Base-by-base conservation (phyloP, 2,113 vertebrate genomes). In the Strix uralensis region DNA sequence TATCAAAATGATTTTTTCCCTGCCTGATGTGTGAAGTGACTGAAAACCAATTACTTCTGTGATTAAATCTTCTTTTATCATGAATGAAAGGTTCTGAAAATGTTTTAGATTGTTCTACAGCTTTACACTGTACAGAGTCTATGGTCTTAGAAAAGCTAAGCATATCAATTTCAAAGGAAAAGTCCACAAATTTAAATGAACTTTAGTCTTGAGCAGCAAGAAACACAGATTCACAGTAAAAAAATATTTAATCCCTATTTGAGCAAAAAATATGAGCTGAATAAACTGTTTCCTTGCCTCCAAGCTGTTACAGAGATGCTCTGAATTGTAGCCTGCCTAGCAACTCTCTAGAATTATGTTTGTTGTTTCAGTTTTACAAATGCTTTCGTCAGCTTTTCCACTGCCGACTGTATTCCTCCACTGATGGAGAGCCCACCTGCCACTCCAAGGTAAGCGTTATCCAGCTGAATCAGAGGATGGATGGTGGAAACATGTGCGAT, bases 351-450 rank as follows among this genome's bases (percentile, higher is more conserved):
- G 32, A 94, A 92, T 79, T 88, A 40, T 57, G 54, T 81, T 67
- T 94, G n/a, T 62, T 84, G 69, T 93, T 94, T 77, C 95, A 99
- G 98, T 99, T 98, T 96, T 98, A 98, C 97, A 98, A 97, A 95
- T 99, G 98, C 95, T 99, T 99, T 97, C 96, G 98, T 70, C 94
- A 96, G 74, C 96, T 99, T 86, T 98, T 98, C 89, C 98, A 96
- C 78, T 98, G 98, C 65, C 73, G 97, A 4, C 58, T 84, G 87
- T 90, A 94, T 94, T 94, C 91, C 17, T 63, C 67, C 15, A 72
- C 89, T 54, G 97, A 96, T 4, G 96, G 95, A 57, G 89, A 97
- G 84, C 98, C 92, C 36, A 94, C 93, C 7, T 96, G 96, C 84
- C 97, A 96, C 54, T 98, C 96, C 65, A 98, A 98, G 95, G 98